Base-by-base conservation (phyloP, 2,888 invertebrate genomes). In the Calameuta idolon region DNA sequence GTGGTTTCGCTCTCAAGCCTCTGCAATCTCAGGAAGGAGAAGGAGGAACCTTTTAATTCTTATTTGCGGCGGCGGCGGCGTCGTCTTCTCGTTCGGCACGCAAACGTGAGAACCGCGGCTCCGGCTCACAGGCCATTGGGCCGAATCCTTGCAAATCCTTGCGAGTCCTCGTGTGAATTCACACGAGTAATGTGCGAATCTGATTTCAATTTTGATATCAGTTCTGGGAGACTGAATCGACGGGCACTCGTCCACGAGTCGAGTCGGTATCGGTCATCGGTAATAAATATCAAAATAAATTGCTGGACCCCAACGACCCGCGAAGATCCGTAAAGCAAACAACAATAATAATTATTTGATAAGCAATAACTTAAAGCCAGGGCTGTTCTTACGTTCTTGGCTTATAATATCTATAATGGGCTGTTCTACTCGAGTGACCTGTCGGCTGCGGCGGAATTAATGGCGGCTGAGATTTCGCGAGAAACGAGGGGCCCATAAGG, bases 331-430 rank as follows among this genome's bases (percentile, higher is more conserved):
- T 87, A 90, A 90, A 90, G 91, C 91, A 91, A 91, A 91, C 91
- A 91, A 91, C 90, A 91, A 91, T 91, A 91, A 91, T 91, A 90
- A 91, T 91, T 91, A 91, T 91, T 90, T 89, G 90, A 90, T 91
- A 90, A 86, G 85, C 87, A 88, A 89, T 89, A 89, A 88, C 86
- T 89, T 87, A 87, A 85, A 82, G 81, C 80, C 77, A 23, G 74
- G n/a, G 81, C 79, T 76, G 82, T 76, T 79, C 78, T 82, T 86
- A 83, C 82, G 83, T 84, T 83, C 83, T 84, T 83, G 84, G 83
- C 85, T 82, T 82, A 87, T 89, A 89, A 90, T 90, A 90, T 91
- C 90, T 90, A 88, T 90, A 90, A 91, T 91, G 89, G 90, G 89
- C 85, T 87, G 90, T 90, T 91, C 89, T 90, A 90, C 90, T 89